These are phyloP conservation scores for Mesorhabditis spiculigera DNA, from an alignment of 2,888 invertebrate species.

Conservation along the genomic window DNA sequence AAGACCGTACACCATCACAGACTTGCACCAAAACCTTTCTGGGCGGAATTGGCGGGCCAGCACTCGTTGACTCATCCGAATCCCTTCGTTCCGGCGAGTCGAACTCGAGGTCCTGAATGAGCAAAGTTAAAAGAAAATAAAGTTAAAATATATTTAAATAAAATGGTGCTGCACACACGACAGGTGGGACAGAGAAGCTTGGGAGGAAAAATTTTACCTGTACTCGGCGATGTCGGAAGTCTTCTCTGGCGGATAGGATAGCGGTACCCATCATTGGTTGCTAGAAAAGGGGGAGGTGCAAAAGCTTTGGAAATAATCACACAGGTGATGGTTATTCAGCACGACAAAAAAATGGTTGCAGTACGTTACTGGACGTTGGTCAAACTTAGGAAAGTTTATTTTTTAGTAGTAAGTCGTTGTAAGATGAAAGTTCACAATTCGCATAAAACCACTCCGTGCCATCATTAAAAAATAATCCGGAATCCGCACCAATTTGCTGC, in stretches of 20 bases:
- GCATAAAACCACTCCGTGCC: not conserved
- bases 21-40: not conserved
- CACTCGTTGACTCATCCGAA: not conserved
- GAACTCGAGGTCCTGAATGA: not conserved
- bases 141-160: not conserved
- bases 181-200: too few relatives aligned
- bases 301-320: not conserved
- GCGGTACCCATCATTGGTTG: not conserved
- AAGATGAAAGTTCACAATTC: too few relatives aligned
- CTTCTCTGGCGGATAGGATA: not conserved
- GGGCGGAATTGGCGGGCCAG: not conserved
- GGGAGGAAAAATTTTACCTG: too few relatives aligned
- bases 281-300: not conserved
- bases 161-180: not conserved
- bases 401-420: too few relatives aligned
- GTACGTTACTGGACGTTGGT: too few relatives aligned
- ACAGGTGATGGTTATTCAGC: not conserved
- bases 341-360: too few relatives aligned
- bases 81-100: not conserved
- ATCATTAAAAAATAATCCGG: not conserved
- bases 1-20: not conserved
- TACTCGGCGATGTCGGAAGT: not conserved
- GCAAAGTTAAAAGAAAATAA: not conserved
- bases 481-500: not conserved
- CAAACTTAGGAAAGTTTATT: too few relatives aligned